These are phyloP conservation scores for Streptopelia turtur DNA, from an alignment of 2,797 vertebrate species.

Conservation along the genomic window DNA sequence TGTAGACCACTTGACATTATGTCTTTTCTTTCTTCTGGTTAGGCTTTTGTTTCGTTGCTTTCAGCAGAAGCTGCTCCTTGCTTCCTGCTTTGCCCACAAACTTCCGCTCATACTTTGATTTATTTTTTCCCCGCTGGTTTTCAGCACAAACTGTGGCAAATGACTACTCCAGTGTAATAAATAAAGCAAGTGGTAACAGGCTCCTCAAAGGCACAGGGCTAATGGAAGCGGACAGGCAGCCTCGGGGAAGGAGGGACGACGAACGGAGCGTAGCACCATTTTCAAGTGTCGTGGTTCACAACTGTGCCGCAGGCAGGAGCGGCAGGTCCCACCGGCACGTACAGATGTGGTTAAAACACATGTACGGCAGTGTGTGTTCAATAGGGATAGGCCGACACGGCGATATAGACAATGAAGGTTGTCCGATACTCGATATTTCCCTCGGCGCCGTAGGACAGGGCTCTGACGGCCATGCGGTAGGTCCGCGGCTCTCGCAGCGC, in stretches of 20 bases:
- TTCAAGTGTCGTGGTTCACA: not conserved
- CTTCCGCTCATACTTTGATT: not conserved
- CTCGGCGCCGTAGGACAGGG: constrained; percentile 87
- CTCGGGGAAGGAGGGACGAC: not conserved
- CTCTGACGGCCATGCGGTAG: constrained; percentile 93
- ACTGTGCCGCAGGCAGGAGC: not conserved
- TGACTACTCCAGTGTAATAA: constrained; percentile 79
- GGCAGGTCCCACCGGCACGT: not conserved
- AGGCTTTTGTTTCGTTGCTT: not conserved
- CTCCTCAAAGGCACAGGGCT: not conserved
- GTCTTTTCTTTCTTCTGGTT: not conserved
- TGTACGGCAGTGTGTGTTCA: constrained; percentile 74
- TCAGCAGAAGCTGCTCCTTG: constrained; percentile 23
- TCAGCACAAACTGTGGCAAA: constrained; percentile 53
- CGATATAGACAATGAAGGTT: constrained; percentile 96
- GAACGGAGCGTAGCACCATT: constrained; percentile 57
- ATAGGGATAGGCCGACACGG: constrained; percentile 95
- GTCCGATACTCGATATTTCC: constrained; percentile 94
- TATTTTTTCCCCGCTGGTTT: not conserved
- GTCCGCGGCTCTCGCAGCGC: constrained; percentile 87
- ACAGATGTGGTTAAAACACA: not conserved
- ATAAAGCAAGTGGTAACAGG: constrained; percentile 70
- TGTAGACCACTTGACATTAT: not conserved
- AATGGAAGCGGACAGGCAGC: not conserved
- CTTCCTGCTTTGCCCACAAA: not conserved